phyloP scores from a whole-genome alignment of 2,113 vertebrate genomes.

The Esox niger region DNA sequence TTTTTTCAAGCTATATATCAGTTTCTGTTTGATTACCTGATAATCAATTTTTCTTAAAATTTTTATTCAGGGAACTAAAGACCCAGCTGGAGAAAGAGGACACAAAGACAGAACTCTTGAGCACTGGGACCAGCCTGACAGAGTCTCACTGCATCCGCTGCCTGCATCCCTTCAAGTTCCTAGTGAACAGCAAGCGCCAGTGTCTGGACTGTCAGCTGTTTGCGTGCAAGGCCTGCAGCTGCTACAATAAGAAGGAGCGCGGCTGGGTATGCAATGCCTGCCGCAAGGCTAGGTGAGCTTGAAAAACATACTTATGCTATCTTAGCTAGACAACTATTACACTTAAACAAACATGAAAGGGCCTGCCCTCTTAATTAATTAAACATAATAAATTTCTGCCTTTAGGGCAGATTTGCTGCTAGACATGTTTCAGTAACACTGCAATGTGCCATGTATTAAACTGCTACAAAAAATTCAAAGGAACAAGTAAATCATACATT shows the following conservation, averaged over 20 bases:
- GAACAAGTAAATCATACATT: no score
- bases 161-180: slow-evolving; percentile 86
- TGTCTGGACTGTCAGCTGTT: slow-evolving; percentile 83
- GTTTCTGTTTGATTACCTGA: neutral
- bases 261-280: slow-evolving; percentile 89
- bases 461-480: no score
- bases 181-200: slow-evolving; percentile 77
- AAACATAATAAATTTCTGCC: no score
- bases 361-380: no score
- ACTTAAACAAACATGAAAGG: no score
- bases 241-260: slow-evolving; percentile 77
- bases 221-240: slow-evolving; percentile 83
- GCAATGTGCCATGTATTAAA: no score
- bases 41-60: neutral
- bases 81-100: slow-evolving; percentile 80
- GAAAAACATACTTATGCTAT: neutral
- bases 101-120: slow-evolving; percentile 80
- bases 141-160: slow-evolving; percentile 85
- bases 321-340: neutral
- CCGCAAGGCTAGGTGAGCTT: slow-evolving; percentile 82
- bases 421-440: no score
- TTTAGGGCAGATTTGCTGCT: no score
- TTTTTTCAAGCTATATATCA: neutral
- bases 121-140: slow-evolving; percentile 68
- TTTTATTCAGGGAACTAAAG: slow-evolving; percentile 77